phyloP scores from a whole-genome alignment of 1,140 invertebrate genomes.

The Nylanderia fulva region DNA sequence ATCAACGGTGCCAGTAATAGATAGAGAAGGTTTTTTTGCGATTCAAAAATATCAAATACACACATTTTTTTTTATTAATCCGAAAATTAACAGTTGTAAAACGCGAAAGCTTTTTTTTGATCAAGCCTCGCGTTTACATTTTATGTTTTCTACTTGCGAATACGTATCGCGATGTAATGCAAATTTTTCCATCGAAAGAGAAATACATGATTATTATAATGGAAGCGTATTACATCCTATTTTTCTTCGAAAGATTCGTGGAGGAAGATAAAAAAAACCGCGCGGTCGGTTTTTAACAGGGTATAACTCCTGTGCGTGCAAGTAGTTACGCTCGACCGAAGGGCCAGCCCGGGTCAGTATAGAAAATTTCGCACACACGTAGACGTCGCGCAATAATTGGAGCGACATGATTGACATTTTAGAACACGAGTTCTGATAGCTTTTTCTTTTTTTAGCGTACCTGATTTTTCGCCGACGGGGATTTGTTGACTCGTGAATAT shows the following conservation, averaged over 20 bases:
- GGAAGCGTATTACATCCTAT: neutral
- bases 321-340: constrained; percentile 33
- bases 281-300: neutral
- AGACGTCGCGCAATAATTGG: neutral
- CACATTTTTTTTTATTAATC: constrained; percentile 39
- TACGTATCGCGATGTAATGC: neutral
- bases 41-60: constrained; percentile 17
- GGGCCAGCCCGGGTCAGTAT: neutral
- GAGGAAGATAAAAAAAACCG: neutral
- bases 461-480: neutral
- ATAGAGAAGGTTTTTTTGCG: constrained; percentile 4
- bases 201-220: neutral
- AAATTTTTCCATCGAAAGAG: neutral
- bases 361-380: neutral
- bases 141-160: neutral
- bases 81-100: neutral
- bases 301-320: neutral
- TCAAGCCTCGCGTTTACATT: neutral
- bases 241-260: neutral
- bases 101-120: constrained; percentile 12
- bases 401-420: neutral
- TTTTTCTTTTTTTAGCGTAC: neutral
- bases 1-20: neutral
- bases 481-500: neutral
- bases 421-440: neutral